A percentile compares a stretch with the other conserved stretches of the same genome.
Conservation (phyloP, 2,888 invertebrate genomes). For the Micropterix aruncella region DNA sequence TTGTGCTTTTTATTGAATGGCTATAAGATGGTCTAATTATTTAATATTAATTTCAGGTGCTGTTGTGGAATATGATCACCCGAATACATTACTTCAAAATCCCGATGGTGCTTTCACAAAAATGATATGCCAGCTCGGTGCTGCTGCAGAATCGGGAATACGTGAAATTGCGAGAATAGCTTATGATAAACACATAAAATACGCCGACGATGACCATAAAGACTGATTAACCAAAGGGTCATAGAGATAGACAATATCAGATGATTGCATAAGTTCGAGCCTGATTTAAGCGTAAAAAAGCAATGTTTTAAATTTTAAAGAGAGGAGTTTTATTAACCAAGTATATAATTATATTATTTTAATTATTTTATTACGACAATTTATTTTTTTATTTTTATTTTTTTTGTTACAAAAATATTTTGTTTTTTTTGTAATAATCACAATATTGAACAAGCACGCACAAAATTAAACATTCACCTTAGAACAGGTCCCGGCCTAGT, state of each 20-base stretch:
- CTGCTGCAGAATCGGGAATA: neutral
- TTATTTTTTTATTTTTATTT: too few relatives aligned
- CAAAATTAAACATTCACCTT: too few relatives aligned
- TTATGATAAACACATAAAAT: neutral
- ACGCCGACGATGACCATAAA: neutral
- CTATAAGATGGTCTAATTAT: too few relatives aligned
- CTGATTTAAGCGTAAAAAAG: slow-evolving; percentile 5
- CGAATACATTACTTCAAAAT: neutral
- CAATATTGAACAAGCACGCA: too few relatives aligned
- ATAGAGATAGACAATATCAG: neutral
- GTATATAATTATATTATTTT: slow-evolving; percentile 4
- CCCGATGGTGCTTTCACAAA: neutral
- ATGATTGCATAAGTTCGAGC: too few relatives aligned
- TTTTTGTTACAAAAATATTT: too few relatives aligned
- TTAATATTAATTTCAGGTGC: neutral
- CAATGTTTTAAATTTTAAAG: too few relatives aligned
- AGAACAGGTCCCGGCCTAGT: too few relatives aligned
- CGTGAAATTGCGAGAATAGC: neutral
- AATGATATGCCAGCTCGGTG: neutral
- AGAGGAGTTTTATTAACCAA: too few relatives aligned
- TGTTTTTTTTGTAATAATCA: too few relatives aligned
- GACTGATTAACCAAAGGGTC: neutral
- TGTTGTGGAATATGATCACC: neutral
- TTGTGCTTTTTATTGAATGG: too few relatives aligned
- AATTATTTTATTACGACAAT: slow-evolving; percentile 8